phyloP scores from a whole-genome alignment of 2,797 vertebrate genomes.

The Myotis planiceps region DNA sequence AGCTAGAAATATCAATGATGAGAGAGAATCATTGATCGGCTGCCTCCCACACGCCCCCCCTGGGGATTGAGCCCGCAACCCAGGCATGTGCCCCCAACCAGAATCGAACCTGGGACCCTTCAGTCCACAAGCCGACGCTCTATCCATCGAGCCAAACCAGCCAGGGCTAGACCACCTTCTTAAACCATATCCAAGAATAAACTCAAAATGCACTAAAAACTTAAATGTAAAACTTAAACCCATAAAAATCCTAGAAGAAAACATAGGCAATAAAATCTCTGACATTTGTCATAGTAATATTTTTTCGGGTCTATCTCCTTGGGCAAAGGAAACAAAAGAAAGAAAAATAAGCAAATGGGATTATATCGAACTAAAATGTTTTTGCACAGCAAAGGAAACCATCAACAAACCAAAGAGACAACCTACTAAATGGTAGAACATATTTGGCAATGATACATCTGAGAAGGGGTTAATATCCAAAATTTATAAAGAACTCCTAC shows the following conservation, averaged over 20 bases:
- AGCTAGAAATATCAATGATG: too few relatives aligned
- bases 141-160: too few relatives aligned
- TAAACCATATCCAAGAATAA: neutral
- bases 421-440: neutral
- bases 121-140: too few relatives aligned
- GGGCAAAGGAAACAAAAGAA: neutral
- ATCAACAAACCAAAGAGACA: neutral
- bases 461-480: neutral
- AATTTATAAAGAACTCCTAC: neutral
- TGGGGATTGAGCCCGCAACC: too few relatives aligned
- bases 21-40: too few relatives aligned
- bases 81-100: too few relatives aligned
- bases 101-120: too few relatives aligned
- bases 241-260: neutral
- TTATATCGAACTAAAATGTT: neutral
- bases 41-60: too few relatives aligned
- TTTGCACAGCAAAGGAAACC: neutral
- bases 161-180: neutral
- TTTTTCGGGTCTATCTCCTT: neutral
- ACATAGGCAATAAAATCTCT: neutral
- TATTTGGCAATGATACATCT: neutral
- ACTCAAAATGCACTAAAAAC: neutral
- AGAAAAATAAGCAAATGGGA: neutral
- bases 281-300: neutral
- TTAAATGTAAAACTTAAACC: neutral